A percentile compares a stretch with the other conserved stretches of the same genome.
Conservation (phyloP, 2,797 vertebrate species). For the Xenentodon cancila region DNA sequence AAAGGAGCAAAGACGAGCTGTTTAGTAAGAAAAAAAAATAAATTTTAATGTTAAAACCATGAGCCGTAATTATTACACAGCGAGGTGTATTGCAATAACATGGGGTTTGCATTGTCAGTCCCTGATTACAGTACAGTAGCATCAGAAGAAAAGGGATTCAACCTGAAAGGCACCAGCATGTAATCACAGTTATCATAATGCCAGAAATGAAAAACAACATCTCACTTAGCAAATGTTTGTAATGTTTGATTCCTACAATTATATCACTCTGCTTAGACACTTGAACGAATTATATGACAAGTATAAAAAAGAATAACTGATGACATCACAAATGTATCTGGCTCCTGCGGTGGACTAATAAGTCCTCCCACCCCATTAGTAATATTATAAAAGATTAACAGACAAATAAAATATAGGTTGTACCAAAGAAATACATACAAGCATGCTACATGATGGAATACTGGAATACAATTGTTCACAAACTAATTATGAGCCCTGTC, state of each 20-base stretch:
- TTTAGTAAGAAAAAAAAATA: slow-evolving; percentile 51
- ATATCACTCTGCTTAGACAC: slow-evolving; percentile 21
- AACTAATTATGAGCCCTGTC: slow-evolving; percentile 24
- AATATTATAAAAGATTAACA: slow-evolving; percentile 58
- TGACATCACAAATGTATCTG: slow-evolving; percentile 43
- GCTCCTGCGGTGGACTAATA: slow-evolving; percentile 46
- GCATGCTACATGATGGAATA: slow-evolving; percentile 64
- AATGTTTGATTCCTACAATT: slow-evolving; percentile 17
- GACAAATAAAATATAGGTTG: slow-evolving; percentile 48
- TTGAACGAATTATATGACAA: slow-evolving; percentile 43
- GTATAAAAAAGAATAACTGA: slow-evolving; percentile 46
- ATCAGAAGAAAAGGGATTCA: slow-evolving; percentile 57
- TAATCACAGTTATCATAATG: slow-evolving; percentile 68
- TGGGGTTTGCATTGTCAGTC: slow-evolving; percentile 51
- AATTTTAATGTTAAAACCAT: slow-evolving; percentile 72
- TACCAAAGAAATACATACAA: slow-evolving; percentile 50
- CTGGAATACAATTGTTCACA: slow-evolving; percentile 44
- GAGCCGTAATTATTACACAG: slow-evolving; percentile 61
- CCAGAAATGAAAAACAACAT: slow-evolving; percentile 39
- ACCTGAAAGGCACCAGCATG: slow-evolving; percentile 75
- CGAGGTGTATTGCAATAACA: slow-evolving; percentile 55
- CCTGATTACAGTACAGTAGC: slow-evolving; percentile 71
- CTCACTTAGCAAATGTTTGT: slow-evolving; percentile 36
- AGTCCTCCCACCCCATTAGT: slow-evolving; percentile 42
- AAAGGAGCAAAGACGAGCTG: slow-evolving; percentile 4